Conservation (phyloP, 2,888 invertebrate genomes). For the Diaphora mendica region DNA sequence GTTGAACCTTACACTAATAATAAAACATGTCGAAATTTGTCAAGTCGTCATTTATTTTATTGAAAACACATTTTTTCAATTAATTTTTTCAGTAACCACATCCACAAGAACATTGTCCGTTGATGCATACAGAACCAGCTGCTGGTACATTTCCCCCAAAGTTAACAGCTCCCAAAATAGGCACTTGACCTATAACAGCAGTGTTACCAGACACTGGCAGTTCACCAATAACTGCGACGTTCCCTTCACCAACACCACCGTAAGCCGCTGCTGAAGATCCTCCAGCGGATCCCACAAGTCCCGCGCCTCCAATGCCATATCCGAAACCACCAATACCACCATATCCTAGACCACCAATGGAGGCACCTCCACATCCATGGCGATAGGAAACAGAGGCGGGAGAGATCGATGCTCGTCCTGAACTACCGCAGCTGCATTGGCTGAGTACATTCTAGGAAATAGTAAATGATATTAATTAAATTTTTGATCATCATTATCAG, state of each 20-base stretch:
- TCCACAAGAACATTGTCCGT: too few species aligned
- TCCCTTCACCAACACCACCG: conserved; percentile 33
- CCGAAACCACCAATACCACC: neutral
- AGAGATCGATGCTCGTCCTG: neutral
- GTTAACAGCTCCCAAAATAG: neutral
- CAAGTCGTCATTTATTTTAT: too few species aligned
- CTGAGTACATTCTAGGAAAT: conserved; percentile 11
- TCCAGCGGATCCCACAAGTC: neutral
- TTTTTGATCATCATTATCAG: too few species aligned
- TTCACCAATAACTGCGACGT: conserved; percentile 52
- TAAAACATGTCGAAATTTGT: too few species aligned
- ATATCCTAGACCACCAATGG: too few species aligned
- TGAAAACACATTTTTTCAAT: too few species aligned
- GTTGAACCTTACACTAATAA: too few species aligned
- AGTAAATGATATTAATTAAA: too few species aligned
- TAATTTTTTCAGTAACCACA: too few species aligned
- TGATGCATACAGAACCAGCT: too few species aligned
- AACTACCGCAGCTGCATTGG: neutral
- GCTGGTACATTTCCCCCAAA: too few species aligned
- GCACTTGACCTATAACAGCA: conserved; percentile 16
- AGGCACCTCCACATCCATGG: neutral
- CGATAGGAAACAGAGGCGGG: neutral
- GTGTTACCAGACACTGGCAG: conserved; percentile 52
- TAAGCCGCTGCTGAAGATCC: neutral
- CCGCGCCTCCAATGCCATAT: neutral